Conservation (phyloP, 2,797 vertebrate genomes). For the Chlorospingus semifuscus region DNA sequence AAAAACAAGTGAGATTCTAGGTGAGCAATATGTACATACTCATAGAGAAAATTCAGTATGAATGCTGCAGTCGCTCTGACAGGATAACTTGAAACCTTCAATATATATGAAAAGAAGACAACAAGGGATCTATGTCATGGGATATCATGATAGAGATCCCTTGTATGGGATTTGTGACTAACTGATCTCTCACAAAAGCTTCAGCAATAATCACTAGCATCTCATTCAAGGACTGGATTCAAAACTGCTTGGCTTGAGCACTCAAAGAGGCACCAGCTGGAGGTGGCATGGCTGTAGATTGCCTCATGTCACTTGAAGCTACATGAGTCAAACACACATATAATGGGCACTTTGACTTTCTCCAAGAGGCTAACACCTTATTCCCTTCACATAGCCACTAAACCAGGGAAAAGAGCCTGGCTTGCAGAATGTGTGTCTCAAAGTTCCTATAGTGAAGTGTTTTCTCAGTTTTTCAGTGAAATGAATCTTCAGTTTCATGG, state of each 20-base stretch:
- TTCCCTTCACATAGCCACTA: neutral
- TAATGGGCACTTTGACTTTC: neutral
- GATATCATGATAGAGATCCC: neutral
- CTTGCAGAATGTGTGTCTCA: neutral
- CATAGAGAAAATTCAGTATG: neutral
- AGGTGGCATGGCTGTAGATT: neutral
- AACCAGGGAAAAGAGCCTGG: neutral
- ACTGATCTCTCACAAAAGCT: neutral
- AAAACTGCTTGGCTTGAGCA: neutral
- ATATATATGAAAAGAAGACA: neutral
- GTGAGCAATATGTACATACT: neutral
- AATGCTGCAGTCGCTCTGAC: neutral
- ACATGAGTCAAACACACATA: fast-evolving
- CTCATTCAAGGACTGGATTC: neutral
- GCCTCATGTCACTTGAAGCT: neutral
- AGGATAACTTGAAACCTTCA: neutral
- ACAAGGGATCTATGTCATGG: neutral
- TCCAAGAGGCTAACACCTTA: neutral
- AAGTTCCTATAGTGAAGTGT: neutral
- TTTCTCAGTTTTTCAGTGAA: neutral
- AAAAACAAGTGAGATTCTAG: neutral
- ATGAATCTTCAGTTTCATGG: neutral
- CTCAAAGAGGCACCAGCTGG: neutral
- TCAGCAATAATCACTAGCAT: neutral
- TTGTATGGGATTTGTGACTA: neutral